Base-by-base conservation (phyloP, 2,113 vertebrate species). In the Morone saxatilis region DNA sequence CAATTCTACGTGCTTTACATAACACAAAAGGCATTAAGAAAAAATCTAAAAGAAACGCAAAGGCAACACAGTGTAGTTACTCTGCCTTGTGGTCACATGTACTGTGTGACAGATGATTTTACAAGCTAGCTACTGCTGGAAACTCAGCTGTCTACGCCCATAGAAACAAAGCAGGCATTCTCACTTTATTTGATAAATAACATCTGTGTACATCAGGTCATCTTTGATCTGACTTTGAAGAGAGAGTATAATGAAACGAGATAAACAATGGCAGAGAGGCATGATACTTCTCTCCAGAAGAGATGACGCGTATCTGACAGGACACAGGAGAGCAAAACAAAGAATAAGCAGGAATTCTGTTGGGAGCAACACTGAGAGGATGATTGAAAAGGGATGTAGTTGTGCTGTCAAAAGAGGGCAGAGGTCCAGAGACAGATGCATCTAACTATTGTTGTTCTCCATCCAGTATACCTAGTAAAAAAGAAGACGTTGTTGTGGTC, bases 181-280 rank as follows among this genome's bases (percentile, higher is more conserved):
- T 57, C 14, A 6, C 41, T 83, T 62, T 22, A 60, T 77, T 80
- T 80, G 5, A 80, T 67, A 43, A 22, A n/a, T 22, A 71, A 51
- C 4, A 50, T 47, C 81, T 50, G 10, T 48, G 75, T 40, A 22
- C 71, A 45, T 41, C 19, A 36, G 71, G 68, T 76, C 82, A 77
- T 73, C 20, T 77, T 68, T 74, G 59, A 83, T 84, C 69, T 65
- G 54, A 56, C 57, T 61, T 66, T 78, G 62, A 83, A 51, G 61
- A 57, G 45, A 41, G n/a, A 62, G 47, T 7, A 8, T 61, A 50
- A 83, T 60, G 57, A 67, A 71, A 80, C 16, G 14, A 50, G 63
- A 81, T 75, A 68, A 78, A 78, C 69, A 75, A 36, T n/a, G 11
- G 25, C 78, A 45, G 38, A 81, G 78, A 76, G 60, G 60, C 40